These are phyloP conservation scores for Lepidurus couesii DNA, from an alignment of 1,140 invertebrate species.

Conservation along the genomic window DNA sequence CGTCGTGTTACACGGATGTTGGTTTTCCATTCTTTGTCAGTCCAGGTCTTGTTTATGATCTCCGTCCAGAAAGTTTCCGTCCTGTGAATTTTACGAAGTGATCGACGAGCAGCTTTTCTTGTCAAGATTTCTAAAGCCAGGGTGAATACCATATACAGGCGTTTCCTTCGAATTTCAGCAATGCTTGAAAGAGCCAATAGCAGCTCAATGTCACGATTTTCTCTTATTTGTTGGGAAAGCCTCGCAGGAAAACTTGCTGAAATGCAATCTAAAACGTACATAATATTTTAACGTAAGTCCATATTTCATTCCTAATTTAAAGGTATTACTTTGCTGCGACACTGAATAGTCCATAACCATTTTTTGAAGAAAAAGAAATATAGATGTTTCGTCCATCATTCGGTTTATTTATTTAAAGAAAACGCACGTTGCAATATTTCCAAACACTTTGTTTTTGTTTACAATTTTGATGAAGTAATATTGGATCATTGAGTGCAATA, in stretches of 20 bases:
- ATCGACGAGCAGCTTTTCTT: background rate
- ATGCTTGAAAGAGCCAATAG: background rate
- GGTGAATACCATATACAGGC: too few species aligned
- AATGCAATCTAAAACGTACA: background rate
- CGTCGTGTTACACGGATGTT: background rate
- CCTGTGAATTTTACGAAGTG: background rate
- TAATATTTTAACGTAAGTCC: background rate
- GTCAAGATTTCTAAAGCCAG: too few species aligned
- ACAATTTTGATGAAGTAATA: too few species aligned
- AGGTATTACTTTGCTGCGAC: background rate
- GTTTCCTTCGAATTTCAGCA: too few species aligned
- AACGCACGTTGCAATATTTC: too few species aligned
- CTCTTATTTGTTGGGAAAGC: background rate
- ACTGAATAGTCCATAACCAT: too few species aligned
- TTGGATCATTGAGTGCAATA: too few species aligned
- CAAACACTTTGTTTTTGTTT: too few species aligned
- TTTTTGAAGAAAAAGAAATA: background rate
- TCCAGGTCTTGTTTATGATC: background rate
- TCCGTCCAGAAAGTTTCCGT: background rate
- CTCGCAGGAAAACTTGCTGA: background rate
- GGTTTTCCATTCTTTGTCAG: too few species aligned
- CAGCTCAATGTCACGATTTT: background rate
- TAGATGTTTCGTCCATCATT: background rate
- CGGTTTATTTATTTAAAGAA: too few species aligned
- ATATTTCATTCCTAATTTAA: background rate